Base-by-base conservation (phyloP, 2,797 vertebrate genomes). In the Coranthus polyacanthus region DNA sequence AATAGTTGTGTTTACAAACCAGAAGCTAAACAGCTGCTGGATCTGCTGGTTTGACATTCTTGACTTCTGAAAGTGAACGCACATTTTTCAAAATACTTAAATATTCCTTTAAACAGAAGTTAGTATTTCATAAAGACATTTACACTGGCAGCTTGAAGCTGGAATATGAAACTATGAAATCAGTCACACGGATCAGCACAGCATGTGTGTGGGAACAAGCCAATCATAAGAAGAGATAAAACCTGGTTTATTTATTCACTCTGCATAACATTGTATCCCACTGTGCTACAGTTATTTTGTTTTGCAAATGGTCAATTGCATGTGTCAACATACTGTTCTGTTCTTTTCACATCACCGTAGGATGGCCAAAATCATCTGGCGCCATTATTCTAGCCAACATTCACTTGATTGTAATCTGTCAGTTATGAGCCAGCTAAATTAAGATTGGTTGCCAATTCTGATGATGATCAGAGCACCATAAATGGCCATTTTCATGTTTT, bases 261-360 rank as follows among this genome's bases (percentile, higher is more conserved):
- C 22, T 11, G 18, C 29, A 39, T 26, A 17, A 29, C 0, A 0
- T 43, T 22, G 29, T 8, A 1, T 24, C 54, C 13, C 20, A 5
- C 21, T 45, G 43, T 5, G 43, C 53, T 41, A 21, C 42, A 26
- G 10, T 63, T 49, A 44, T 39, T 63, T 43, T 49, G 29, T 22
- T 59, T 37, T 21, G n/a, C 20, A 64, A 65, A 64, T 49, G 26
- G 21, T 45, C 29, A 43, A 34, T 63, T 38, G 18, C 21, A 72
- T 5, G 7, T 20, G 42, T 52, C 20, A 55, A 59, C 29, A 60
- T 12, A 18, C 21, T 15, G 24, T 15, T 42, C 45, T 29, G 16
- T 6, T 17, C 45, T 57, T 15, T 55, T 22, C 50, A 57, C 8
- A 42, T 29, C 17, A 12, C 8, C 12, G 34, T 4, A 15, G 13